phyloP scores from a whole-genome alignment of 2,888 invertebrate genomes.

The Lymantria dispar region DNA sequence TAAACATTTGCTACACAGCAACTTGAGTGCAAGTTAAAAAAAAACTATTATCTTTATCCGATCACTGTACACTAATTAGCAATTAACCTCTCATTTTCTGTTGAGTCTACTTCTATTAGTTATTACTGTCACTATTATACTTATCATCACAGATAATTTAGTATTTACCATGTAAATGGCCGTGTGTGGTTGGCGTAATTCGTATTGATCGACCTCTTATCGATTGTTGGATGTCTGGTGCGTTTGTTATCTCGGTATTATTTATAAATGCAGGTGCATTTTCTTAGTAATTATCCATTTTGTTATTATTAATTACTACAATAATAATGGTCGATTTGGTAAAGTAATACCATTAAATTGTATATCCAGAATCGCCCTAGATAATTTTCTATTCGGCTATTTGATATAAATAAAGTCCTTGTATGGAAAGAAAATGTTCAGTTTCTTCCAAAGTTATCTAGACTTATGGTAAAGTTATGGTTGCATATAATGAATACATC shows the following conservation, averaged over 20 bases:
- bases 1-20: no score
- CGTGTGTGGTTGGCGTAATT: slow-evolving; percentile 9
- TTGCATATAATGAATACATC: no score
- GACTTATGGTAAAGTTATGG: no score
- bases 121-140: background rate
- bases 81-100: background rate
- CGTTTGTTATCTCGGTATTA: slow-evolving; percentile 7
- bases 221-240: slow-evolving; percentile 20
- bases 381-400: no score
- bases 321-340: no score
- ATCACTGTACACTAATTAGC: background rate
- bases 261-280: background rate
- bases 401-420: no score
- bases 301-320: no score
- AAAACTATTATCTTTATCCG: background rate
- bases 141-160: background rate
- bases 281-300: background rate
- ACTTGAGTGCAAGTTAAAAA: no score
- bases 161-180: slow-evolving; percentile 8
- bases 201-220: slow-evolving; percentile 17
- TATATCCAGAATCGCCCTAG: no score
- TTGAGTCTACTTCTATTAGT: background rate
- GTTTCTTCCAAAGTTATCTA: no score
- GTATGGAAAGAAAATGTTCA: no score
- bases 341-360: no score